Evolutionary conservation across 2,797 vertebrate genomes (phyloP), one percentile per base, ranked within the genome.

Genomic region (Semaprochilodus insignis): DNA sequence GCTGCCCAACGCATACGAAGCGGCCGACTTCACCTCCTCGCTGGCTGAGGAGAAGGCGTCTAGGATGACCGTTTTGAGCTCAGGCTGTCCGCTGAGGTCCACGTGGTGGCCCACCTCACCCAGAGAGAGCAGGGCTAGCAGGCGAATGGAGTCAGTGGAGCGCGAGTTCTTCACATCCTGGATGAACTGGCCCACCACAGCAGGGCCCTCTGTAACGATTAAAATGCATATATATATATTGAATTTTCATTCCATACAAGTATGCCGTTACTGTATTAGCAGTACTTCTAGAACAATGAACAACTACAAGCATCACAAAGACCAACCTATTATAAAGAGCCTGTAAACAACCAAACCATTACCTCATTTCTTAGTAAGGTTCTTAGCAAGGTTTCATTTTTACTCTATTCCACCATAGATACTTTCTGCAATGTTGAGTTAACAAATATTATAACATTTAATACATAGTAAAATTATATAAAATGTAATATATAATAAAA

Each of bases 111-210:
- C 98, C 85, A 99, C 98, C 92, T 99, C 98, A 59, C 98, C 98
- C 87, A 99, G 92, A 81, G 98, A 98, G 81, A 99, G 97, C 79
- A 99, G 94, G 83, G 98, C 97, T 76, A 99, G 92, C 77, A 99
- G 96, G 17, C 97, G 93, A 92, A 99, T 99, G 81, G 97, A 99
- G 95, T 99, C 98, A 11, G 97, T 99, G 84, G 98, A 99, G 86
- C 97, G 95, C 0, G 97, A 98, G 94, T 99, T 99, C 94, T 99
- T 99, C 90, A 99, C 98, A 1, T 99, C 98, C 93, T 99, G 98
- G 91, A 99, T 99, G 92, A 99, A 99, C 91, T 99, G 98, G 82
- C 97, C 97, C 52, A 99, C 98, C 52, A 99, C 98, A 1, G 98
- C 98, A 0, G 97, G 98, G 0, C 98, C 98, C 89, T 99, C 97